phyloP scores from a whole-genome alignment of 2,888 invertebrate species.

The Papilio demoleus region DNA sequence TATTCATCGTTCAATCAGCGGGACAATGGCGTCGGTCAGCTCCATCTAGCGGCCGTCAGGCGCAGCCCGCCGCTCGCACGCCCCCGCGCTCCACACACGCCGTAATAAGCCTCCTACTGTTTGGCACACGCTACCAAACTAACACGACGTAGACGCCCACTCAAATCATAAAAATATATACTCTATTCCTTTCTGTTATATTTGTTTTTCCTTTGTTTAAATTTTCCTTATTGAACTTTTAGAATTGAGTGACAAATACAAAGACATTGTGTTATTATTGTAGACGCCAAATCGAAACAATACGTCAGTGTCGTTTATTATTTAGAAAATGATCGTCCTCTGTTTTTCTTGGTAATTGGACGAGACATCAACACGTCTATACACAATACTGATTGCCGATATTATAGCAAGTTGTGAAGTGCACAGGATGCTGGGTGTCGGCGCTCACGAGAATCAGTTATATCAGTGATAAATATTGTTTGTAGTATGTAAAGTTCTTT shows the following conservation, averaged over 20 bases:
- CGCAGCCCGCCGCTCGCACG: constrained; percentile 53
- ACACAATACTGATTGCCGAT: constrained; percentile 34
- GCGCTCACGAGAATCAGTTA: too few relatives aligned
- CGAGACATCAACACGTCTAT: constrained; percentile 67
- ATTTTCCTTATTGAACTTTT: not conserved
- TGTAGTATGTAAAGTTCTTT: too few relatives aligned
- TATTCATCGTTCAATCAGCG: constrained; percentile 54
- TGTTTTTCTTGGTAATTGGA: constrained; percentile 80
- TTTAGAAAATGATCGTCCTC: constrained; percentile 63
- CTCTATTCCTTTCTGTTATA: not conserved
- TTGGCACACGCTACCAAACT: constrained; percentile 34
- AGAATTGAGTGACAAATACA: constrained; percentile 5
- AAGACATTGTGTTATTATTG: constrained; percentile 52
- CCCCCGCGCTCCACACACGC: not conserved
- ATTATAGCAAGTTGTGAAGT: too few relatives aligned
- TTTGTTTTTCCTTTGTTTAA: not conserved
- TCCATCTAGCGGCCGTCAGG: constrained; percentile 53
- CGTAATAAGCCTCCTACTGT: constrained; percentile 59
- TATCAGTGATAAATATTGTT: too few relatives aligned
- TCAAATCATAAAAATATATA: not conserved
- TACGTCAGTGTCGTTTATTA: constrained; percentile 68
- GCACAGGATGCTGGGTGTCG: too few relatives aligned
- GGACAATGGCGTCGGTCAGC: constrained; percentile 50
- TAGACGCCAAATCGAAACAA: constrained; percentile 67
- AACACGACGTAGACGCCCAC: not conserved